Base-by-base conservation (phyloP, 2,888 invertebrate species). In the Agrochola litura region DNA sequence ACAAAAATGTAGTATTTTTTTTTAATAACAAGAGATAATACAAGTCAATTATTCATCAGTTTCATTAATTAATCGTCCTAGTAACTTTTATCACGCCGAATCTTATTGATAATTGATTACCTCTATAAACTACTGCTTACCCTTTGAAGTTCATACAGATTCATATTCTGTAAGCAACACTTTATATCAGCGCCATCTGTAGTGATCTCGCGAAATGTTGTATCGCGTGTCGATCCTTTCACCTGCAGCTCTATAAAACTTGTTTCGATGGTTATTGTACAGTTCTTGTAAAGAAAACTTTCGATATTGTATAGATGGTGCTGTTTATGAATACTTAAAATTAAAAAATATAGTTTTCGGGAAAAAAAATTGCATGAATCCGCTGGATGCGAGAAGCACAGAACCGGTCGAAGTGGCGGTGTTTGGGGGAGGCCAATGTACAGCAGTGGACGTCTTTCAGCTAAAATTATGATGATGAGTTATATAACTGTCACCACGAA, bases 131-230 rank as follows among this genome's bases (percentile, higher is more conserved):
- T 6, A 10, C 46, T 56, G 46, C 16, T 54, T 37, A 25, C 5
- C 12, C 41, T 37, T 6, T 10, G 12, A 6, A 25, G 3, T 14
- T 60, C 2, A 60, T 6, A 19, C 37, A 9, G 14, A 37, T 25
- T 22, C 14, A 37, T 46, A 25, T 30, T 63, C 10, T 63, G 1
- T 14, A 5, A 22, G 8, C 16, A 46, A 66, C 6, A 56, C 6
- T 69, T 77, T 60, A 43, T 52, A 37, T 63, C 1, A 81, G 58
- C 86, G 88, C 86, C 86, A 86, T 88, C 86, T 86, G 37, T 81
- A 60, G 65, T 12, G 22, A 41, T 37, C 64, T 41, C 67, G 12
- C 37, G 19, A 71, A 82, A 66, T 30, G 30, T 10, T 65, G n/a
- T 22, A 52, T 19, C 46, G 19, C 58, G 25, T 46, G 43, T 68